A percentile compares a stretch with the other conserved stretches of the same genome.
Conservation (phyloP, 1,140 invertebrate species). For the Nautilus pompilius region DNA sequence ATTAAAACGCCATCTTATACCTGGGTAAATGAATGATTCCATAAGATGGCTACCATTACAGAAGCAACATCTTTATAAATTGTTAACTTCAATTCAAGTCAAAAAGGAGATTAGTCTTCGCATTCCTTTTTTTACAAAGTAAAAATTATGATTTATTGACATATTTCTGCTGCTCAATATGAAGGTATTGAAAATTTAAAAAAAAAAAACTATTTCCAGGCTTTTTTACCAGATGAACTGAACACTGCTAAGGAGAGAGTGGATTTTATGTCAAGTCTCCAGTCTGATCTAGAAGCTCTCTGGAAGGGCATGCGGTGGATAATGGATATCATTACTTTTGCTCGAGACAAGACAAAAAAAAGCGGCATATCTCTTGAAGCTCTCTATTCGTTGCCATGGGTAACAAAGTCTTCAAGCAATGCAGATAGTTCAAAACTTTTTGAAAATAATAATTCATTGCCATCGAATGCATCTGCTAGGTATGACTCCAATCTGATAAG, state of each 20-base stretch:
- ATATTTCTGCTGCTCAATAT: too few relatives aligned
- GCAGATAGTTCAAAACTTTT: conserved; percentile 4
- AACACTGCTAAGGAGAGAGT: conserved; percentile 80
- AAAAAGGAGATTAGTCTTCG: too few relatives aligned
- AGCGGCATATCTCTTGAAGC: conserved; percentile 45
- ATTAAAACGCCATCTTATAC: too few relatives aligned
- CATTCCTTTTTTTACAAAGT: too few relatives aligned
- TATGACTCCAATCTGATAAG: conserved; percentile 42
- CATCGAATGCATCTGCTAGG: conserved; percentile 9
- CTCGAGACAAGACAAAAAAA: conserved; percentile 69
- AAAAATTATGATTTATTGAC: too few relatives aligned
- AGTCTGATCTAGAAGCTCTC: conserved; percentile 58
- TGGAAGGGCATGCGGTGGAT: conserved; percentile 95
- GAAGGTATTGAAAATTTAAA: too few relatives aligned
- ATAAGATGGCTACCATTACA: too few relatives aligned
- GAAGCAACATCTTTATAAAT: too few relatives aligned
- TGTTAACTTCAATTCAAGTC: too few relatives aligned
- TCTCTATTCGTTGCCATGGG: conserved; percentile 17
- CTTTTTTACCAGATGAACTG: conserved; percentile 86
- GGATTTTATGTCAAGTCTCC: conserved; percentile 61
- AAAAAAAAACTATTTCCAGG: conserved; percentile 62
- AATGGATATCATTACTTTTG: conserved; percentile 89
- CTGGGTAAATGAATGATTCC: too few relatives aligned
- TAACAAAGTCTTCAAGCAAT: conserved; percentile 3
- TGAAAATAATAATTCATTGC: conserved; percentile 30